phyloP scores from a whole-genome alignment of 2,113 vertebrate species.

The Semicossyphus pulcher region DNA sequence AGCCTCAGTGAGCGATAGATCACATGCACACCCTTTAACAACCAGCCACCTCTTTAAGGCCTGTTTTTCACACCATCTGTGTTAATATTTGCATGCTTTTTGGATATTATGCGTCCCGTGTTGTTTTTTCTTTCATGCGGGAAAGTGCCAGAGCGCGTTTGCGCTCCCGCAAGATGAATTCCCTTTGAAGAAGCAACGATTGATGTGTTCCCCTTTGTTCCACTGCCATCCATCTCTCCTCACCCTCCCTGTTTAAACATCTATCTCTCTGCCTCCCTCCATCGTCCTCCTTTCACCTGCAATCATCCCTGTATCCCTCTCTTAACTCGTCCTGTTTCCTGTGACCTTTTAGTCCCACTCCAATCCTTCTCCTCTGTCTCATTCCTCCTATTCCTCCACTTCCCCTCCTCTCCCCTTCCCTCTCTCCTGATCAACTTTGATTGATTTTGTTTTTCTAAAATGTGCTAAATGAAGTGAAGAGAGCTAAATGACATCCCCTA shows the following conservation, averaged over 20 bases:
- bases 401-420: neutral
- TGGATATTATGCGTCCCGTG: slow-evolving; percentile 21
- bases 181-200: slow-evolving; percentile 51
- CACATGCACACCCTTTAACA: slow-evolving; percentile 6
- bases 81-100: slow-evolving; percentile 38
- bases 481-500: slow-evolving; percentile 32
- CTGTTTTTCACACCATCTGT: slow-evolving; percentile 28
- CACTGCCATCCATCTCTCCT: slow-evolving; percentile 39
- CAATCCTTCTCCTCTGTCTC: neutral
- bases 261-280: neutral
- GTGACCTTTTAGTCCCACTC: neutral
- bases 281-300: neutral
- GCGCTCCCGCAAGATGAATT: slow-evolving; percentile 45
- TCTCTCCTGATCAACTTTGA: slow-evolving; percentile 23
- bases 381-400: too few relatives aligned
- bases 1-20: slow-evolving; percentile 26
- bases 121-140: neutral
- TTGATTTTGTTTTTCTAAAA: slow-evolving; percentile 39
- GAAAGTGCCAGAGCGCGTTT: slow-evolving; percentile 39
- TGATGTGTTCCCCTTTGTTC: slow-evolving; percentile 62
- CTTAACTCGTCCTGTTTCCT: neutral
- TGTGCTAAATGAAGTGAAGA: slow-evolving; percentile 34
- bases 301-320: neutral
- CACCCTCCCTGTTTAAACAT: neutral
- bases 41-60: slow-evolving; percentile 15